Conservation (phyloP, 1,140 invertebrate genomes). For the Drosophila ficusphila region DNA sequence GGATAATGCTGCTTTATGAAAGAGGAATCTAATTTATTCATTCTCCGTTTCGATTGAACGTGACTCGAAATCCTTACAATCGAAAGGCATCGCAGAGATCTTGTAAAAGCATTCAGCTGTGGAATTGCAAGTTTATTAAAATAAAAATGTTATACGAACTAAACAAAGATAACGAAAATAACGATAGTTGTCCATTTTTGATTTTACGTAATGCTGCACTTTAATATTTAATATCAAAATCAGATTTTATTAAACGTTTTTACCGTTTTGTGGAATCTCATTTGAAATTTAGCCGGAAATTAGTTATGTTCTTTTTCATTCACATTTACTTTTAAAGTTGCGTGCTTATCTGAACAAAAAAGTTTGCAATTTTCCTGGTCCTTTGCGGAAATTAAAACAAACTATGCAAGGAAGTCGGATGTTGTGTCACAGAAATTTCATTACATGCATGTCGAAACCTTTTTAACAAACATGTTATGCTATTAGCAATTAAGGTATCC, state of each 20-base stretch:
- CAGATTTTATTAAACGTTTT: no score
- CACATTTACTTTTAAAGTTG: not conserved
- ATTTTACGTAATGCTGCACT: not conserved
- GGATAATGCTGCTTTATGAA: constrained; percentile 17
- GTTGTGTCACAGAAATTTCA: not conserved
- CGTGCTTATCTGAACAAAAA: not conserved
- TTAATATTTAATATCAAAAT: not conserved
- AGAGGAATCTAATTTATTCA: constrained; percentile 40
- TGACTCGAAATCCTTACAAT: constrained; percentile 21
- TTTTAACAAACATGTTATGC: not conserved
- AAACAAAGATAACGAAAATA: not conserved
- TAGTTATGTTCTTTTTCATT: not conserved
- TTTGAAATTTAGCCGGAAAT: not conserved
- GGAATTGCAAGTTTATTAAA: constrained; percentile 4
- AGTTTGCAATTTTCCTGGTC: not conserved
- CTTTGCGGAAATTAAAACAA: not conserved
- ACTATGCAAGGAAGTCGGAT: not conserved
- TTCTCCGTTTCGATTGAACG: constrained; percentile 28
- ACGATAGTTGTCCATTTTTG: not conserved
- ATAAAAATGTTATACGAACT: constrained; percentile 1
- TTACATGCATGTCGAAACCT: not conserved
- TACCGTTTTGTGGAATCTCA: not conserved
- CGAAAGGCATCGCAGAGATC: constrained; percentile 7
- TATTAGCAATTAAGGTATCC: not conserved
- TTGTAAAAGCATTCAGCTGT: constrained; percentile 24